These are phyloP conservation scores for Diplolepis rosae DNA, from an alignment of 2,888 invertebrate genomes.

Conservation along the genomic window DNA sequence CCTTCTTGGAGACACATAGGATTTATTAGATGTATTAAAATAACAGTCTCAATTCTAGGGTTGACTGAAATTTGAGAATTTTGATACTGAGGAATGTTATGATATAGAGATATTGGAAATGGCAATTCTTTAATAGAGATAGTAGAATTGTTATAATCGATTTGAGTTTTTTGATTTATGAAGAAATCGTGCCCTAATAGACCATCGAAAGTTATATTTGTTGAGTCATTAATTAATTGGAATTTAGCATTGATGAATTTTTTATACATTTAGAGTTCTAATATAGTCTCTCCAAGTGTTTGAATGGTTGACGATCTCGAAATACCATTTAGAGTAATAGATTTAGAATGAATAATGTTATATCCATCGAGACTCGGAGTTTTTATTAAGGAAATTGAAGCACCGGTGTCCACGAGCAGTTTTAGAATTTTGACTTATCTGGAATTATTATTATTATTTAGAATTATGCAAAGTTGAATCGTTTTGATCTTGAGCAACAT, in stretches of 20 bases:
- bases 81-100: conserved; percentile 19
- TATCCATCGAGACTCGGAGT: conserved; percentile 20
- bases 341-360: conserved; percentile 15
- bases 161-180: conserved; percentile 19
- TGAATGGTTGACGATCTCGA: conserved; percentile 30
- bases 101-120: conserved; percentile 19
- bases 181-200: conserved; percentile 27
- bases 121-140: conserved; percentile 23
- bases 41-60: conserved; percentile 13
- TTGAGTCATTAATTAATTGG: conserved; percentile 6
- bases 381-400: conserved; percentile 37
- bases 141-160: conserved; percentile 20
- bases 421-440: too few relatives aligned
- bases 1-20: conserved; percentile 19
- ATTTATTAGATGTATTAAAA: neutral
- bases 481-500: neutral
- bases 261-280: too few relatives aligned
- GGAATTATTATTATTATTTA: conserved; percentile 22
- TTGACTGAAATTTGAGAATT: conserved; percentile 11
- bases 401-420: conserved; percentile 36
- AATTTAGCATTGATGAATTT: conserved; percentile 1
- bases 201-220: conserved; percentile 33
- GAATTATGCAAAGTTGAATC: neutral
- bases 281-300: conserved; percentile 26
- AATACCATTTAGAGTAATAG: conserved; percentile 36